These are phyloP conservation scores for Hyles euphorbiae DNA, from an alignment of 1,140 invertebrate species.

Conservation along the genomic window DNA sequence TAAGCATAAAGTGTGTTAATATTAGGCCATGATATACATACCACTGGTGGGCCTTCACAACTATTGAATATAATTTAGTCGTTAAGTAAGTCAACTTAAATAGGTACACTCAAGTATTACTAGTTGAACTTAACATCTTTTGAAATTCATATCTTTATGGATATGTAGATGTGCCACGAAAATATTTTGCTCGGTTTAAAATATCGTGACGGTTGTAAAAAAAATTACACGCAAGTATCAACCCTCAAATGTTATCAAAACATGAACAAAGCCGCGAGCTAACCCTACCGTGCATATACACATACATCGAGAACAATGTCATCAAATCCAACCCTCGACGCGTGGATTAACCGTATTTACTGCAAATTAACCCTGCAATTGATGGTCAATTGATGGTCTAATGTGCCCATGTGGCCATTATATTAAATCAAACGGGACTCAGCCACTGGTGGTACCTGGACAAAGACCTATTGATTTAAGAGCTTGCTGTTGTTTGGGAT, in stretches of 20 bases:
- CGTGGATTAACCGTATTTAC: constrained; percentile 60
- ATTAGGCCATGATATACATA: no score
- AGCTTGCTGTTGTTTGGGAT: constrained; percentile 16
- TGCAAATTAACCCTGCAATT: constrained; percentile 69
- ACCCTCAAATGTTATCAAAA: background rate
- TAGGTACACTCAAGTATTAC: no score
- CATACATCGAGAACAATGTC: constrained; percentile 20
- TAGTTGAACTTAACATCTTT: no score
- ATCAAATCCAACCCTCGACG: constrained; percentile 39
- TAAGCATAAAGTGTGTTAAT: no score
- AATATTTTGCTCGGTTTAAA: no score
- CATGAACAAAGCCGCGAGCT: background rate
- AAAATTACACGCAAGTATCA: background rate
- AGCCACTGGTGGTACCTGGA: constrained; percentile 44
- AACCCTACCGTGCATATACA: constrained; percentile 14
- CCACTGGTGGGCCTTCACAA: no score
- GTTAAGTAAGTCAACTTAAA: no score
- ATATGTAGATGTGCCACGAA: no score
- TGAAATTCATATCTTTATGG: no score
- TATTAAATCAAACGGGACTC: constrained; percentile 64
- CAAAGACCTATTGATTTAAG: constrained; percentile 68
- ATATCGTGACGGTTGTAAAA: no score
- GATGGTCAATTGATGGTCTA: constrained; percentile 69
- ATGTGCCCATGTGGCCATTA: constrained; percentile 61
- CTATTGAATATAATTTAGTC: no score